Conservation (phyloP, 2,113 vertebrate species). For the Corythaixoides concolor region DNA sequence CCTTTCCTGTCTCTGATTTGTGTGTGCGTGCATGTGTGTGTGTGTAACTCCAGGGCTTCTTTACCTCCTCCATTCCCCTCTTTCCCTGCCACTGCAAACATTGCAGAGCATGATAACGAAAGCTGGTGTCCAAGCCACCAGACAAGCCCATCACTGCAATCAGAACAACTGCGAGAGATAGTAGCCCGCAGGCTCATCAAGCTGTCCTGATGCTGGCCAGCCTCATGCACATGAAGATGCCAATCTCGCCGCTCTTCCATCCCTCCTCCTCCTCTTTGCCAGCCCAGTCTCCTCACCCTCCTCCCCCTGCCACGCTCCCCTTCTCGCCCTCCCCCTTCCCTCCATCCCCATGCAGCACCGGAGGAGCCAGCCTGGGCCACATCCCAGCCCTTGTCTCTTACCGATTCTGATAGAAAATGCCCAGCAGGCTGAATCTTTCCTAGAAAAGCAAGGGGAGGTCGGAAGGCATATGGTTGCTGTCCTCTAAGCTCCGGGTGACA, state of each 20-base stretch:
- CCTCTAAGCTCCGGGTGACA: constrained; percentile 60
- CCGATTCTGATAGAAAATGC: constrained; percentile 57
- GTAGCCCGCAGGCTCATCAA: constrained; percentile 54
- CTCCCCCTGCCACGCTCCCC: neutral
- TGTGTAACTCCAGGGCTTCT: neutral
- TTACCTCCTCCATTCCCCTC: neutral
- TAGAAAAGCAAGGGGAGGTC: constrained; percentile 52
- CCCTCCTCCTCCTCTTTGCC: constrained; percentile 38
- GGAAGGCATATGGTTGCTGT: constrained; percentile 64
- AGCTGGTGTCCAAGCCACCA: constrained; percentile 52
- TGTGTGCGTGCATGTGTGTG: neutral
- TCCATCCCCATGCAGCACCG: neutral
- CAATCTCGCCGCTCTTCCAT: constrained; percentile 4
- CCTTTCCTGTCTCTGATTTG: neutral
- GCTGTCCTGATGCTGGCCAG: neutral
- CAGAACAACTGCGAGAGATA: neutral
- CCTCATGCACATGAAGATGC: neutral
- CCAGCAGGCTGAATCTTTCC: constrained; percentile 61
- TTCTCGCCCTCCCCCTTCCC: neutral
- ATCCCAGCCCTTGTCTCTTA: constrained; percentile 42
- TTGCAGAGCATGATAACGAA: constrained; percentile 18
- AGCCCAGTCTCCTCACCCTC: constrained; percentile 39
- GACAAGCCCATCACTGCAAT: constrained; percentile 47
- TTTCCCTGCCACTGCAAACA: neutral
- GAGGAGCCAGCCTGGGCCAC: constrained; percentile 60